Evolutionary conservation across 1,140 invertebrate genomes (phyloP), one percentile per base, ranked within the genome.

Genomic region (Polypedilum pembai): DNA sequence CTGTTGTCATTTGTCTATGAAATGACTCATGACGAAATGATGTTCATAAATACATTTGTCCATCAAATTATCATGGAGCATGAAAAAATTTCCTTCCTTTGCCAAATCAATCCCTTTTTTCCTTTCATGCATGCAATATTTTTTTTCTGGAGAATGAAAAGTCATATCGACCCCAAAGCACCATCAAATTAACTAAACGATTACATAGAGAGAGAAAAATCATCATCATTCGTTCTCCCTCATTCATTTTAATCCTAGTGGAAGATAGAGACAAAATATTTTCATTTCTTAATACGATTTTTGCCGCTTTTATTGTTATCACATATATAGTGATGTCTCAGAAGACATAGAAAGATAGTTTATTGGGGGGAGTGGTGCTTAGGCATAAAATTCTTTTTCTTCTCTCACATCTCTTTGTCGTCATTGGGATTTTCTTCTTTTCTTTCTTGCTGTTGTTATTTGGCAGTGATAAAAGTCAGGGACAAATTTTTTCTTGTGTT

Each of bases 131-230:
- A 56, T 15, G 12, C 12, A 56, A 33, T 33, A 33, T 33, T 33
- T 33, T 33, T 33, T 33, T 56, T 12, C 45, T n/a, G 45, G 10
- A 56, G 45, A 56, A 33, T 33, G 24, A 12, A 56, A 56, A 56
- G 45, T 56, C 45, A 56, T 56, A 56, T 56, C 45, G 45, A n/a
- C 45, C 45, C 45, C 45, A 56, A 56, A 56, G 45, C 12, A 56
- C 45, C n/a, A 56, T 69, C 65, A 69, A 69, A 69, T 69, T 69
- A 69, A 69, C 65, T 69, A 69, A 69, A 69, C 65, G 65, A 69
- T 69, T 56, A 12, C 45, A n/a, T 15, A 56, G 45, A 15, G 15
- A 56, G 8, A 69, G 1, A 69, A 18, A 18, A 20, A 20, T 69
- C 45, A 12, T 17, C 45, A 56, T 56, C 65, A 18, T 69, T 56